Evolutionary conservation across 2,888 invertebrate genomes (phyloP).

Genomic region (Megastigmus dorsalis): DNA sequence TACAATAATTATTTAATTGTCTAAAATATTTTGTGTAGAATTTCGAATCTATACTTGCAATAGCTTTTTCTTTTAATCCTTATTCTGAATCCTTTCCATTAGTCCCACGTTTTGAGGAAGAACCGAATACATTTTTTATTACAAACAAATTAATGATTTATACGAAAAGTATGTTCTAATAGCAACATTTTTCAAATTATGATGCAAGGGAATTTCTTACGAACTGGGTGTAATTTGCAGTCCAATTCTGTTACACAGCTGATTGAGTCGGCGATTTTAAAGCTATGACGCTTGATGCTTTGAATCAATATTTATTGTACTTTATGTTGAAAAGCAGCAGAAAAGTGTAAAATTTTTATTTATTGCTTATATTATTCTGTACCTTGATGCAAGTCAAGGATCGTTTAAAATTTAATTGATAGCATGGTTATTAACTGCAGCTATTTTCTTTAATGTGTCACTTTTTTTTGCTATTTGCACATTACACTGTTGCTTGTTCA

Average conservation of each 20-base stretch:
- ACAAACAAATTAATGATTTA: conserved; percentile 18
- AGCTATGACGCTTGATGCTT: conserved; percentile 54
- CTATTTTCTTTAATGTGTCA: conserved; percentile 12
- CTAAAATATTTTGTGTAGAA: not conserved
- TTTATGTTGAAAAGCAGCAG: conserved; percentile 44
- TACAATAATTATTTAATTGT: not conserved
- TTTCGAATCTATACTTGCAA: not conserved
- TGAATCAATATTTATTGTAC: conserved; percentile 35
- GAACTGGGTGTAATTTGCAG: conserved; percentile 35
- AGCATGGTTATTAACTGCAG: conserved; percentile 24
- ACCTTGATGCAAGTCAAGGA: not conserved
- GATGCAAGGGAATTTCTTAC: conserved; percentile 1
- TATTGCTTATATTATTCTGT: not conserved
- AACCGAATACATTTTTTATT: conserved; percentile 17
- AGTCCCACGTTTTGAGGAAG: conserved; percentile 33
- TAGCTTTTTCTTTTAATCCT: not conserved
- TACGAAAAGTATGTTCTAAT: not conserved
- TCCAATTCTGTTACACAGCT: conserved; percentile 44
- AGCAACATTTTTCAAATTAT: conserved; percentile 4
- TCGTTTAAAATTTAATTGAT: conserved; percentile 14
- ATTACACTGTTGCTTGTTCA: conserved; percentile 12
- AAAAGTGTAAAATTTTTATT: conserved; percentile 26
- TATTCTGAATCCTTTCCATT: conserved; percentile 15
- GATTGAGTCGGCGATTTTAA: conserved; percentile 56
- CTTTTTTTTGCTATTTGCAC: conserved; percentile 13